Base-by-base conservation (phyloP, 2,113 vertebrate genomes). In the Tragelaphus imberbis region DNA sequence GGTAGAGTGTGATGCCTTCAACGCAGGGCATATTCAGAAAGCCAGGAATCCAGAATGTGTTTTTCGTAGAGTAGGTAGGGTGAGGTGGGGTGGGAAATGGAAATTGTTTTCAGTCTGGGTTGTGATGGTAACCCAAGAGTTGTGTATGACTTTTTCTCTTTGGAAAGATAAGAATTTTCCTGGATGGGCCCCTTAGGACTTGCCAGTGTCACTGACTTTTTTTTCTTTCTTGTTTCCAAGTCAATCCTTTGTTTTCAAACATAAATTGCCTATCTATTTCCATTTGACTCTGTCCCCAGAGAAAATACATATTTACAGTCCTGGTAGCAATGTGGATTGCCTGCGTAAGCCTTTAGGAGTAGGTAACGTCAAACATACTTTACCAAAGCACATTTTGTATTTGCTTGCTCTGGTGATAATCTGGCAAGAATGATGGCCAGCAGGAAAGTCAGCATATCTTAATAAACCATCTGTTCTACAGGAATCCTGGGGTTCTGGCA, bases 391-490 rank as follows among this genome's bases (percentile, higher is more conserved):
- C 75, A 16, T 30, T 77, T 11, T 28, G 2, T 77, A 23, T 97
- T 98, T 97, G 25, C 94, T 97, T 98, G 91, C 92, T 7, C 21
- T 6, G 33, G 12, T 59, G 65, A 71, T 97, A 49, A 98, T 90
- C 75, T 91, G 68, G 87, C 95, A 91, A 95, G 98, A 95, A 86
- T 49, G 61, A 15, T 36, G 89, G 79, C 6, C 2, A 12, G 33
- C 93, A 88, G 28, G 88, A 95, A 97, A 94, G 97, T 51, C 71
- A 14, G 4, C 3, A 21, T 89, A 95, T 94, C 95, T 30, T 59
- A 84, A n/a, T 86, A 86, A 93, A 28, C 77, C 94, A 6, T 80
- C 53, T 90, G n/a, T 23, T 96, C 95, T 96, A 25, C 55, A 95
- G 82, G 96, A 97, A 89, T 56, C 27, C 17, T 40, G 1, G 77